Evolutionary conservation across 2,888 invertebrate genomes (phyloP), one percentile per base, ranked within the genome.

Genomic region (Trichacis sp.): DNA sequence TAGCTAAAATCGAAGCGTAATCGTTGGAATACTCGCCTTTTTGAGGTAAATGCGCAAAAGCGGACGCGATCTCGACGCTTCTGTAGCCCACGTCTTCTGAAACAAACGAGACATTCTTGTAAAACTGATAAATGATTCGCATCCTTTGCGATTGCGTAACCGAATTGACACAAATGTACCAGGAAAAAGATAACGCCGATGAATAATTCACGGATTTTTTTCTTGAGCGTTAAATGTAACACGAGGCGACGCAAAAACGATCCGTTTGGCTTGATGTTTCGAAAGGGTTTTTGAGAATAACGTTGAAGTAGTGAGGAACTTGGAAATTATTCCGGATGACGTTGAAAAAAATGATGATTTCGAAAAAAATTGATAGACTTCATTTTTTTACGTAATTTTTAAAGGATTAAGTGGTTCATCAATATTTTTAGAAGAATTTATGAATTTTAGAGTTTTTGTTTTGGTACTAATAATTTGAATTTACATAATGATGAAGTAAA

Each of bases 61-160:
- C 83, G 68, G 86, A 83, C 77, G 82, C 81, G 74, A 86, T 86
- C 77, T 86, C 86, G 74, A 86, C 85, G 75, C 81, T 85, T 75
- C 86, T 83, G 74, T 84, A 86, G 74, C 84, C 85, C 82, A 85
- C 85, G 84, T 86, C 86, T 85, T 86, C 86, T 85, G 83, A 74
- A 85, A 86, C 81, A 84, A 76, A 81, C 48, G 50, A 48, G 30
- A 8, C 47, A 47, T 66, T 50, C 36, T 63, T 50, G 50, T n/a
- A 49, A 24, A 61, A 58, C 49, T 18, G n/a, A 24, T 24, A 24
- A 46, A 46, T 46, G 6, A 46, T 46, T 46, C 24, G 46, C 40
- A 24, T 24, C 46, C 24, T 14, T 46, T 12, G 17, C n/a, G 18
- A 12, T 24, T 46, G 24, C 46, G 46, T 12, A 14, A 24, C 12